Evolutionary conservation across 2,888 invertebrate species (phyloP), one percentile per base, ranked within the genome.

Genomic region (Blomia tropicalis): DNA sequence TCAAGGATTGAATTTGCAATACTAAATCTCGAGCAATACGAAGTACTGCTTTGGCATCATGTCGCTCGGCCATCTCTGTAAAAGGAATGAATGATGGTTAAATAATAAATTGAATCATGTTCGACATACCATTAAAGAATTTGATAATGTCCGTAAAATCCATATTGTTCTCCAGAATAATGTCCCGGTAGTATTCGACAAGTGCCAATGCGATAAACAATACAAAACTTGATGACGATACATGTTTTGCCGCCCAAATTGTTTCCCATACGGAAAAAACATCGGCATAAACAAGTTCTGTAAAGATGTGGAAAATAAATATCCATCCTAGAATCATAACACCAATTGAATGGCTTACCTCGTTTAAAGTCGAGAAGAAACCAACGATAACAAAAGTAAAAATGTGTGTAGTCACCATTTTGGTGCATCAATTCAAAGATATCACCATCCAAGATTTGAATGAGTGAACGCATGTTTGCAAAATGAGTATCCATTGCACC

Each of bases 81-180:
- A 65, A 66, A 14, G 59, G n/a, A n/a, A n/a, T n/a, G n/a, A n/a
- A n/a, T n/a, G n/a, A n/a, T n/a, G n/a, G n/a, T n/a, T 43, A 29
- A 29, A 2, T 4, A 58, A 17, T 47, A 22, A 31, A 19, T 63
- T n/a, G n/a, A 51, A 36, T n/a, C n/a, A n/a, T n/a, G n/a, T n/a
- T n/a, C n/a, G n/a, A 68, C 76, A 77, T 71, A 91, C 92, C 92
- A 76, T 93, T 95, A 72, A 93, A 95, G 76, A 95, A 95, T 73
- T 92, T 92, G 72, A 95, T 95, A 72, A 93, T 90, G 74, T 95
- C 93, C 0, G 93, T 93, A 73, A 93, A 95, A 76, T 95, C 92
- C 92, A 95, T 95, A 69, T 85, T 82, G 75, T 95, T 93, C 59
- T 89, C 86, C 44, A 95, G 78, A 66, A 95, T 91, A 70, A 95